A percentile compares a stretch with the other conserved stretches of the same genome.
These are phyloP conservation scores for Ia io DNA, from an alignment of 2,113 vertebrate species.

Conservation along the genomic window DNA sequence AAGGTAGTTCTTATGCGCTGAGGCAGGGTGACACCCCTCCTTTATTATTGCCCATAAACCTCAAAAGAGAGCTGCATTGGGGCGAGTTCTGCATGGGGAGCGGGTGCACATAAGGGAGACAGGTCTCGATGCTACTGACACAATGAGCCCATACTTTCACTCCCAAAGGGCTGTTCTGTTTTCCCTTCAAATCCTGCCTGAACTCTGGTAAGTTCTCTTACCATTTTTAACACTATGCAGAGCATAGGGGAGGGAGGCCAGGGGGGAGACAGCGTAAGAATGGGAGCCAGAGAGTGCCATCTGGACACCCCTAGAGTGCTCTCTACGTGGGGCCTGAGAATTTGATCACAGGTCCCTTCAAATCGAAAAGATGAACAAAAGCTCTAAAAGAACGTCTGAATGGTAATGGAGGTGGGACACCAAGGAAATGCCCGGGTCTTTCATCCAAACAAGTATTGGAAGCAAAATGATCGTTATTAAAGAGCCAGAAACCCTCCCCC, in stretches of 20 bases:
- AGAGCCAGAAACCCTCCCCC: background rate
- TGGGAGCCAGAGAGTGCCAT: background rate
- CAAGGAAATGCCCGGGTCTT: background rate
- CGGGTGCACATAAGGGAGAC: background rate
- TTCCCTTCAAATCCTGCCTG: background rate
- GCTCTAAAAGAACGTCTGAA: background rate
- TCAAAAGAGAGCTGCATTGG: background rate
- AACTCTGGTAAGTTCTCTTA: background rate
- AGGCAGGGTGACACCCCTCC: background rate
- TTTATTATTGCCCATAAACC: background rate
- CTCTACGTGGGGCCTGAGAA: background rate
- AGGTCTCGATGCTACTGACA: background rate
- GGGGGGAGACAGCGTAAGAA: background rate
- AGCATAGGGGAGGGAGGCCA: background rate
- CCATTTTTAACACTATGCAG: background rate
- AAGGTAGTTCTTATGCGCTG: rapidly evolving
- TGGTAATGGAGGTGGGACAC: background rate
- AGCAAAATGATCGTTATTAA: background rate
- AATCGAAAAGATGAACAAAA: background rate
- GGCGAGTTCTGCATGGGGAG: background rate
- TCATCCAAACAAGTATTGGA: background rate
- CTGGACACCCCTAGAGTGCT: background rate
- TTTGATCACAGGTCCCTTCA: background rate
- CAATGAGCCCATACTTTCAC: background rate
- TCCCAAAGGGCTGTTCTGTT: background rate